These are phyloP conservation scores for Crocuta crocuta DNA, from an alignment of 2,113 vertebrate genomes.

Conservation along the genomic window DNA sequence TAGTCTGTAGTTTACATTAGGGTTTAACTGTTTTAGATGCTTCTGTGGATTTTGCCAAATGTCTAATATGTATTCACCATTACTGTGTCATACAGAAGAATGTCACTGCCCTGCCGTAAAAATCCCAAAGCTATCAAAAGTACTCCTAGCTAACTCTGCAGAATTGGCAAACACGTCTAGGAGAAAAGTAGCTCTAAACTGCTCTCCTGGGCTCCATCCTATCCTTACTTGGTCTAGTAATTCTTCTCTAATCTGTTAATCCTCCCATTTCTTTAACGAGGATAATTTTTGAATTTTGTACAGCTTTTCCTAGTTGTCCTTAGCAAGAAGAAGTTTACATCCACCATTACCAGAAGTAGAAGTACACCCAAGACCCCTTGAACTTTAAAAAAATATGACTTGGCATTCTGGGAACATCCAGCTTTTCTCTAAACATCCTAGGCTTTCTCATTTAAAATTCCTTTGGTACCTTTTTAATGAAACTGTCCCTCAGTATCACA, in stretches of 20 bases:
- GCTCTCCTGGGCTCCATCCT: background rate
- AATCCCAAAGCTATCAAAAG: background rate
- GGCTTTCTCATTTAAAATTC: conserved; percentile 35
- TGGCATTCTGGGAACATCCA: background rate
- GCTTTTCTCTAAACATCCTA: conserved; percentile 6
- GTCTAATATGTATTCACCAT: background rate
- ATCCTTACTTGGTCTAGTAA: background rate
- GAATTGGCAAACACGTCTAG: background rate
- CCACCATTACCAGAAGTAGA: background rate
- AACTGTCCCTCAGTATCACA: background rate
- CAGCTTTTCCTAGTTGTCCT: background rate
- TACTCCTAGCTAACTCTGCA: background rate
- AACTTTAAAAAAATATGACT: conserved; percentile 24
- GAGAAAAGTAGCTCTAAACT: background rate
- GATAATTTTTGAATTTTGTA: background rate
- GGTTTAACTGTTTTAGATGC: background rate
- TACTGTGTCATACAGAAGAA: background rate
- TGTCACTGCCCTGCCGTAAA: background rate
- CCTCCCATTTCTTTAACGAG: background rate
- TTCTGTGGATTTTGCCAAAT: conserved; percentile 22
- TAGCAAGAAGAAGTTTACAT: background rate
- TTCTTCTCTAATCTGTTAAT: background rate
- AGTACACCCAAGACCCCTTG: background rate
- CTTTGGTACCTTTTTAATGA: background rate
- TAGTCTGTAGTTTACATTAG: background rate